phyloP scores from a whole-genome alignment of 2,797 vertebrate genomes.

The Tragelaphus eurycerus region DNA sequence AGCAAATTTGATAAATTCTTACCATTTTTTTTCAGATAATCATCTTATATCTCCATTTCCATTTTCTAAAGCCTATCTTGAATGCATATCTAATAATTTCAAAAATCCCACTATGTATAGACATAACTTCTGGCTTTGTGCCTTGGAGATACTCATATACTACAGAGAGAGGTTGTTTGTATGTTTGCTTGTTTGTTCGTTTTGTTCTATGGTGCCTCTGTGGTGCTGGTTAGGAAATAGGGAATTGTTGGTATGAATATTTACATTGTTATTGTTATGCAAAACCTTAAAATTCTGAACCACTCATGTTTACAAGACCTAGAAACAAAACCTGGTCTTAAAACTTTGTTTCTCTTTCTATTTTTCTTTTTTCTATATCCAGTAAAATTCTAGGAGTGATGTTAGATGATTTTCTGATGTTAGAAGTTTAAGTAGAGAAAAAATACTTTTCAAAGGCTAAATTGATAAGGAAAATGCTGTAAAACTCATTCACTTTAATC shows the following conservation, averaged over 20 bases:
- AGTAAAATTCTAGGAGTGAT: not conserved
- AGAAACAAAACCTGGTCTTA: not conserved
- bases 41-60: not conserved
- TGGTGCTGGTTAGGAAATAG: not conserved
- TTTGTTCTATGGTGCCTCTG: not conserved
- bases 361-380: not conserved
- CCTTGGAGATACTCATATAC: not conserved
- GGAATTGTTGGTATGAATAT: not conserved
- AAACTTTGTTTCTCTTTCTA: not conserved
- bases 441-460: not conserved
- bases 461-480: not conserved
- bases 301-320: not conserved
- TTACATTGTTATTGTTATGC: not conserved
- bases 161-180: not conserved
- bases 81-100: not conserved
- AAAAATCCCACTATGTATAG: not conserved
- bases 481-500: not conserved
- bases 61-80: not conserved
- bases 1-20: not conserved
- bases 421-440: not conserved
- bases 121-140: not conserved
- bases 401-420: not conserved
- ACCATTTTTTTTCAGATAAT: not conserved
- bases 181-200: accelerated
- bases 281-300: not conserved